These are phyloP conservation scores for Neocrepidodera transversa DNA, from an alignment of 2,888 invertebrate species.

Conservation along the genomic window DNA sequence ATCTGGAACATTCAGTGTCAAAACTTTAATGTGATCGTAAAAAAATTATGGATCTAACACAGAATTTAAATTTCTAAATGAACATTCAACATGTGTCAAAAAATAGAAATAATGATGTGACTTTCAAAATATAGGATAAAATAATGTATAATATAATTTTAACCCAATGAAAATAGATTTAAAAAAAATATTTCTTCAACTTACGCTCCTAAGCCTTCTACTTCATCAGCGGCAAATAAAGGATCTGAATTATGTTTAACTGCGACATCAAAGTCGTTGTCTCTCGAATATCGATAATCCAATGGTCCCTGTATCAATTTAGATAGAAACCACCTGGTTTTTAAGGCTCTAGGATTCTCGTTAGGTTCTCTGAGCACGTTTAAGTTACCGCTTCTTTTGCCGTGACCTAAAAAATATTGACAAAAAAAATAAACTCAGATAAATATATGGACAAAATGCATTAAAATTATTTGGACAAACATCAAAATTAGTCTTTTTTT, in stretches of 20 bases:
- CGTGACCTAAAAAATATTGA: slow-evolving; percentile 66
- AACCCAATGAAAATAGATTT: no score
- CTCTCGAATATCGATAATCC: slow-evolving; percentile 42
- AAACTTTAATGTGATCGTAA: no score
- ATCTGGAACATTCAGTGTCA: no score
- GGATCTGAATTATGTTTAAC: slow-evolving; percentile 33
- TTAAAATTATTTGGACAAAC: no score
- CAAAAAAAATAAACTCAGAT: slow-evolving; percentile 4
- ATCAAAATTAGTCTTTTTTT: neutral
- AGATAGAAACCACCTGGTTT: slow-evolving; percentile 51
- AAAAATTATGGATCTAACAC: no score
- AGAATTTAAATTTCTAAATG: no score
- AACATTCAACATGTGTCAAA: no score
- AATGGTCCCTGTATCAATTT: slow-evolving; percentile 48
- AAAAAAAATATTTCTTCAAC: no score
- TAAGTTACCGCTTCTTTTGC: slow-evolving; percentile 64
- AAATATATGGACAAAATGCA: no score
- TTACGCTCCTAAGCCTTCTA: slow-evolving; percentile 26
- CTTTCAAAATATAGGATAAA: no score
- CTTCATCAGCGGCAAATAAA: slow-evolving; percentile 39
- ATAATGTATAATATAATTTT: no score
- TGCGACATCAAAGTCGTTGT: slow-evolving; percentile 39
- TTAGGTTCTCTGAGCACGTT: slow-evolving; percentile 48
- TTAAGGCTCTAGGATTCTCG: slow-evolving; percentile 39
- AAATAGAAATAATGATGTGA: no score